Base-by-base conservation (phyloP, 2,888 invertebrate genomes). In the Ypsolopha scabrella region DNA sequence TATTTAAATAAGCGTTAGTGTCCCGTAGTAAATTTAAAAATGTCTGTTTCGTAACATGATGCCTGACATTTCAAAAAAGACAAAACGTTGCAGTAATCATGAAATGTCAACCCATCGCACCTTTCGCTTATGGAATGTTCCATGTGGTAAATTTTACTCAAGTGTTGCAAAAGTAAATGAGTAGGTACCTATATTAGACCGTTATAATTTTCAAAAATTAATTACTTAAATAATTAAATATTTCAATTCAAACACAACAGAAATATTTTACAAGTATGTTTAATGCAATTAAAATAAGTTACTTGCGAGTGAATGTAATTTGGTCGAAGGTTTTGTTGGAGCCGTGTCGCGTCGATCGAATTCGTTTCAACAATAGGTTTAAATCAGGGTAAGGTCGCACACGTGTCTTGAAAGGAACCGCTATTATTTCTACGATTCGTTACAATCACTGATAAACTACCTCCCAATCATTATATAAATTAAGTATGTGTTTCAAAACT, bases 341-440 rank as follows among this genome's bases (percentile, higher is more conserved):
- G 4, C 36, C 66, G 64, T 67, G 62, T 61, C 66, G 64, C 66
- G 62, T 61, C 57, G 62, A 67, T 65, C 65, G 65, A 72, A 72
- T 68, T 68, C 59, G 64, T 65, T 68, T 67, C 61, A 63, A 61
- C 69, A 64, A 56, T 52, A 50, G 54, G 51, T 46, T 36, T 64
- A 65, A 71, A 71, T 61, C 66, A 60, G 72, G 64, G 70, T 78
- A 75, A 80, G 80, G 80, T 67, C 76, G 60, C 58, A 62, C 65
- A 68, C 65, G 65, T 70, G 67, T 63, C 58, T 60, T 58, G 62
- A 66, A 67, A 65, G 63, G 61, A 62, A 63, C 55, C 56, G 55
- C 55, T 64, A 51, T 53, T 53, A 55, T 50, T 62, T 47, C 35
- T 13, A 14, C 24, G 58, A 54, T 58, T 62, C 55, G 60, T 68